These are phyloP conservation scores for Aleiodes alternator DNA, from an alignment of 2,888 invertebrate species.

Conservation along the genomic window DNA sequence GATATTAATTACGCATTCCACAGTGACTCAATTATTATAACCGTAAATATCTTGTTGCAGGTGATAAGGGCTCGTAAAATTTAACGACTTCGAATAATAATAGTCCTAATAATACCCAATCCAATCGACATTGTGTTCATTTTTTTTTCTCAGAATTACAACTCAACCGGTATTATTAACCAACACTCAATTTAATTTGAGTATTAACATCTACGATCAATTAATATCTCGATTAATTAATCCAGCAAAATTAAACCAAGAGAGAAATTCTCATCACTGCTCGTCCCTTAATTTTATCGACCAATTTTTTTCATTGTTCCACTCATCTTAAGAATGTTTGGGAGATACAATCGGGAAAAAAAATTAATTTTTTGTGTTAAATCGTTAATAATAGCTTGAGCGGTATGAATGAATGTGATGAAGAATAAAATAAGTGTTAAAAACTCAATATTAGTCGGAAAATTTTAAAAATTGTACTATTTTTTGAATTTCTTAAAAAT, in stretches of 20 bases:
- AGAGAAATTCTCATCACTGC: constrained; percentile 24
- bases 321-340: no score
- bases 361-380: no score
- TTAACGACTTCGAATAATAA: constrained; percentile 54
- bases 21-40: constrained; percentile 19
- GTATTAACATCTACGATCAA: constrained; percentile 29
- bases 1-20: constrained; percentile 24
- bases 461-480: no score
- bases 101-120: constrained; percentile 51
- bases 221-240: constrained; percentile 47
- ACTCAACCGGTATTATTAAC: constrained; percentile 31
- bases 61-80: constrained; percentile 53
- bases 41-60: constrained; percentile 45
- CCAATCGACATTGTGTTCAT: constrained; percentile 38
- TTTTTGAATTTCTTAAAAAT: no score
- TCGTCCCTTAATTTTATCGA: not conserved
- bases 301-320: not conserved
- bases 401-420: no score
- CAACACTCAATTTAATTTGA: constrained; percentile 21
- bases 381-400: no score
- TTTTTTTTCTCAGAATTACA: constrained; percentile 43
- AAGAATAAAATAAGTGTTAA: no score
- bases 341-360: no score
- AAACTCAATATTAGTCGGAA: no score
- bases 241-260: constrained; percentile 31